These are phyloP conservation scores for Palloptera scutellata DNA, from an alignment of 2,888 invertebrate genomes.

Conservation along the genomic window DNA sequence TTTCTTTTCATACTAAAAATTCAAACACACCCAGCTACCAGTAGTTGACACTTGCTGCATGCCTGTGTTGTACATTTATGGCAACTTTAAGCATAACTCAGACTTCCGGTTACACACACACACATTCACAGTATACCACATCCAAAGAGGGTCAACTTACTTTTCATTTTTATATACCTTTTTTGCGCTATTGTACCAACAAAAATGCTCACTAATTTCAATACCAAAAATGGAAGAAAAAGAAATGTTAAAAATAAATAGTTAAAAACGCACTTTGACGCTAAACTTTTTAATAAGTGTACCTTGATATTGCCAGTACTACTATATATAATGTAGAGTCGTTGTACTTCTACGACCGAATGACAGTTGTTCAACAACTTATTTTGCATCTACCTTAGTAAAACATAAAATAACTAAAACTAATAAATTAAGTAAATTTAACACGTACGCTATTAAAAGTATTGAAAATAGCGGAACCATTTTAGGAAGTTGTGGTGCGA, in stretches of 20 bases:
- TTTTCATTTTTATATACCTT: conserved; percentile 22
- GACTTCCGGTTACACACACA: conserved; percentile 23
- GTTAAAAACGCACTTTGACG: background rate
- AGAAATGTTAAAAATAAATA: background rate
- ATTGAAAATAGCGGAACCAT: conserved; percentile 40
- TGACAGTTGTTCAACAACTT: no score
- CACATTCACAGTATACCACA: background rate
- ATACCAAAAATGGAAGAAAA: background rate
- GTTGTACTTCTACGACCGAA: no score
- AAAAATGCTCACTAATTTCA: background rate
- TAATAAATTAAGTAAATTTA: no score
- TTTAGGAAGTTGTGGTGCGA: conserved; percentile 38
- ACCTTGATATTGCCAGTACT: no score
- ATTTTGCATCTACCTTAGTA: background rate
- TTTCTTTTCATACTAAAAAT: background rate
- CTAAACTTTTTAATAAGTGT: no score
- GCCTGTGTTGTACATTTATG: conserved; percentile 8
- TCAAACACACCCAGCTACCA: conserved; percentile 10
- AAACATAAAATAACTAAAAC: background rate
- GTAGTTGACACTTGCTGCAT: no score
- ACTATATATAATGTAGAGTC: no score
- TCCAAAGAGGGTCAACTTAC: conserved; percentile 29
- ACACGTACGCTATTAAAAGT: no score
- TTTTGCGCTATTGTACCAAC: background rate
- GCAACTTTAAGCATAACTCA: conserved; percentile 23